Base-by-base conservation (phyloP, 2,113 vertebrate genomes). In the Phalacrocorax aristotelis region DNA sequence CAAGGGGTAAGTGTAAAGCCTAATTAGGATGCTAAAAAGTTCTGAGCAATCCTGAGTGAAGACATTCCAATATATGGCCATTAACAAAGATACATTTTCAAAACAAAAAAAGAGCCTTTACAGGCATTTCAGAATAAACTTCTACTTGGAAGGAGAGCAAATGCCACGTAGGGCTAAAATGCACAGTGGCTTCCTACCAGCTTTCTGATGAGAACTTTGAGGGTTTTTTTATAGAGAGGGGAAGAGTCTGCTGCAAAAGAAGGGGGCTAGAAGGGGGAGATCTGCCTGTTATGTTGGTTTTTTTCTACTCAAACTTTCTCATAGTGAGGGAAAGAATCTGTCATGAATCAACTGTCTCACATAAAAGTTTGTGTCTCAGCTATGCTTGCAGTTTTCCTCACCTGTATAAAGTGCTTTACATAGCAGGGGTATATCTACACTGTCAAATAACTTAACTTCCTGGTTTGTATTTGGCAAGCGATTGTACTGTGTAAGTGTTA, bases 1-100 rank as follows among this genome's bases (percentile, higher is more conserved):
- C 98, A 99, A 6, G 99, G 99, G 98, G 99, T 99, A 89, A 77
- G 98, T 26, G 7, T 69, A 34, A 64, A 46, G 29, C 34, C 21
- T 42, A 13, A 7, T 23, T 21, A 5, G 32, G 15, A 2, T 48
- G 68, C 36, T 66, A 5, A 18, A 79, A 34, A 2, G 32, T 23
- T 82, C 13, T 60, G 36, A 55, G 21, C 32, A 36, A 13, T 80
- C 58, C 69, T 16, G 15, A 30, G 29, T 66, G 46, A 75, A 52
- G 46, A 1, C 10, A 4, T 62, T 69, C 12, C 11, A 7, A 22
- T 54, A 10, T 2, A 0, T 22, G n/a, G 22, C 3, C 89, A 3
- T 57, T 42, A 79, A 38, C 20, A 69, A 52, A 85, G 15, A 54
- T 16, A 5, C 5, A 2, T 79, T 36, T 69, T 62, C 18, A 42